Conservation (phyloP, 2,113 vertebrate species). For the Macrotis lagotis region DNA sequence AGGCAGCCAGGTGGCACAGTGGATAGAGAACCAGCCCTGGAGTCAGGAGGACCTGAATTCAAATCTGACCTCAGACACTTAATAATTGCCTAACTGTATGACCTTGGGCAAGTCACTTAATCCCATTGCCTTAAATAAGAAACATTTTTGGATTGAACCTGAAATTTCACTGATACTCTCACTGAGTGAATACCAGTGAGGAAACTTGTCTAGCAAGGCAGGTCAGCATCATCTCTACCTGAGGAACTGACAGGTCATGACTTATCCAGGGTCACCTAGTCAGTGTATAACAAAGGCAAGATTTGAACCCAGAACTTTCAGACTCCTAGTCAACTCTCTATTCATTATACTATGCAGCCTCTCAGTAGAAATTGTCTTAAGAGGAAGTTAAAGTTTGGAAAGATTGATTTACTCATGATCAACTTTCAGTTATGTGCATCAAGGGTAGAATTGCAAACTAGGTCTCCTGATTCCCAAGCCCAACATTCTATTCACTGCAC, state of each 20-base stretch:
- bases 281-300: neutral
- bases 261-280: neutral
- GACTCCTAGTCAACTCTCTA: neutral
- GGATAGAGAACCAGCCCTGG: too few relatives aligned
- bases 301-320: neutral
- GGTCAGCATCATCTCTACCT: neutral
- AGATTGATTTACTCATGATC: neutral
- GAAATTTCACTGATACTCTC: neutral
- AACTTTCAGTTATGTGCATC: neutral
- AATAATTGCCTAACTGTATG: too few relatives aligned
- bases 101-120: too few relatives aligned
- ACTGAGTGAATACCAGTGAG: too few relatives aligned
- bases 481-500: neutral
- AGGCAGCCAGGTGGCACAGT: too few relatives aligned
- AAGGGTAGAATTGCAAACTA: neutral
- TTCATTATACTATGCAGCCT: neutral
- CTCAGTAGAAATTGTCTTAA: neutral
- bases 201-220: neutral
- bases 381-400: neutral
- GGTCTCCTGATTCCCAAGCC: neutral
- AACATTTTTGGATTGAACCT: neutral
- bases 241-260: neutral
- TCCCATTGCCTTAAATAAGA: too few relatives aligned
- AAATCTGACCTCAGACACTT: too few relatives aligned
- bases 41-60: too few relatives aligned